Evolutionary conservation across 2,888 invertebrate species (phyloP).

Genomic region (Polyommatus iphigenia): DNA sequence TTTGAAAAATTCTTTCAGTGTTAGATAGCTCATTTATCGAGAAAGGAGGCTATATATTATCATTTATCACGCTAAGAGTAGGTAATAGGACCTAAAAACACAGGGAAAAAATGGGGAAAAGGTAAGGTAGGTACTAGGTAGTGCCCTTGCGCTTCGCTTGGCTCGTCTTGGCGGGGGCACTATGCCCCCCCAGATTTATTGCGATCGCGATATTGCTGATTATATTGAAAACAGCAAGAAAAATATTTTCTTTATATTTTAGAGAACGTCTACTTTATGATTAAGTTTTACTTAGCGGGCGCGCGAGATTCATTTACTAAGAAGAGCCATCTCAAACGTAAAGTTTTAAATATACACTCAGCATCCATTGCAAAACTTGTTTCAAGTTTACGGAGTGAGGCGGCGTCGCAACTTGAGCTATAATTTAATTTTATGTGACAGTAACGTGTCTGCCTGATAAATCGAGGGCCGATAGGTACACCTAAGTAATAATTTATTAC

Average conservation of each 20-base stretch:
- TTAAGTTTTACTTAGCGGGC: conserved; percentile 27
- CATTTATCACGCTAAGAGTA: too few relatives aligned
- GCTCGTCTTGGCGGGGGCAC: too few relatives aligned
- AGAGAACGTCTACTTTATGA: conserved; percentile 4
- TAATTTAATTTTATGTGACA: conserved; percentile 64
- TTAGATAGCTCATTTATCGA: too few relatives aligned
- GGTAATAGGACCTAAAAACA: too few relatives aligned
- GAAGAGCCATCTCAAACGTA: conserved; percentile 14
- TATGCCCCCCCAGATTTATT: neutral
- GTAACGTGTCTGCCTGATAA: conserved; percentile 39
- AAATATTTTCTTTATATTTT: neutral
- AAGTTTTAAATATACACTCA: conserved; percentile 33
- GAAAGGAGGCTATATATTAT: too few relatives aligned
- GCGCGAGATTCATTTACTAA: conserved; percentile 24
- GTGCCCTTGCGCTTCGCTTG: too few relatives aligned
- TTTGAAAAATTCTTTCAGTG: too few relatives aligned
- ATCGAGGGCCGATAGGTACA: conserved; percentile 35
- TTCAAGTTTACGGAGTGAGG: conserved; percentile 33
- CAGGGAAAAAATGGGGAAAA: too few relatives aligned
- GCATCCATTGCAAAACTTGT: conserved; percentile 34
- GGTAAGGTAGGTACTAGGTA: too few relatives aligned
- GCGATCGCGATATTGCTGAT: neutral
- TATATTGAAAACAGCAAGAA: neutral
- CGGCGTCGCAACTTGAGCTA: conserved; percentile 46
- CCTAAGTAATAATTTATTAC: conserved; percentile 33